phyloP scores from a whole-genome alignment of 1,140 invertebrate species.

The Theocolax elegans region DNA sequence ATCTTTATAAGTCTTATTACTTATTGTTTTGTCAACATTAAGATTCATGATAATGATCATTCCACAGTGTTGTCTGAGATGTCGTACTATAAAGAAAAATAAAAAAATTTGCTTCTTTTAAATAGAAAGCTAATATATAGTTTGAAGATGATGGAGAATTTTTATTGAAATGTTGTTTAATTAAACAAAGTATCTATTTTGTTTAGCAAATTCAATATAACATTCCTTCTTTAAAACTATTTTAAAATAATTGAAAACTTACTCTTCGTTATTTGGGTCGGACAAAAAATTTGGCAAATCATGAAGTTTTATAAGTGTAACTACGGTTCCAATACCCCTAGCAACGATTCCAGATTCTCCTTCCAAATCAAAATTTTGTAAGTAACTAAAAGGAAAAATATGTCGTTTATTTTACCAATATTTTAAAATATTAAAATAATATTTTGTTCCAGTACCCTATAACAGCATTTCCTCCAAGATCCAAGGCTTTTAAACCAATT shows the following conservation, averaged over 20 bases:
- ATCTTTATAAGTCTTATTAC: no score
- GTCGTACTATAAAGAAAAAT: no score
- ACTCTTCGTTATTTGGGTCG: conserved; percentile 72
- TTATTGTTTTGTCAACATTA: no score
- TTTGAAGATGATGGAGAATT: no score
- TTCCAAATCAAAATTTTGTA: conserved; percentile 95
- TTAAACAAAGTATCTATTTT: no score
- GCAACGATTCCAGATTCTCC: conserved; percentile 96
- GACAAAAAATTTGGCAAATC: conserved; percentile 58
- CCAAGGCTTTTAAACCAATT: conserved; percentile 93
- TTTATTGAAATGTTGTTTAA: no score
- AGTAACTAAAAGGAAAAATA: conserved; percentile 76
- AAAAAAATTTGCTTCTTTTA: no score
- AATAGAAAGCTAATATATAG: no score
- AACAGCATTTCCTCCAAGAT: conserved; percentile 94
- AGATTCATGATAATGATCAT: no score
- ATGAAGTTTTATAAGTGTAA: conserved; percentile 75
- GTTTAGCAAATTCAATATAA: no score
- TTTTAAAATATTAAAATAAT: conserved; percentile 6
- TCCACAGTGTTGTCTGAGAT: no score
- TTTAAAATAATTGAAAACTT: conserved; percentile 61
- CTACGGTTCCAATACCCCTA: conserved; percentile 92
- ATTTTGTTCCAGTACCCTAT: conserved; percentile 79
- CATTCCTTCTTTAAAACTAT: conserved; percentile 4
- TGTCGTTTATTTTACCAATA: neutral